Percentiles rank a stretch among this genome's conserved stretches.
phyloP scores from a whole-genome alignment of 2,113 vertebrate species.

The Apodemus sylvaticus region DNA sequence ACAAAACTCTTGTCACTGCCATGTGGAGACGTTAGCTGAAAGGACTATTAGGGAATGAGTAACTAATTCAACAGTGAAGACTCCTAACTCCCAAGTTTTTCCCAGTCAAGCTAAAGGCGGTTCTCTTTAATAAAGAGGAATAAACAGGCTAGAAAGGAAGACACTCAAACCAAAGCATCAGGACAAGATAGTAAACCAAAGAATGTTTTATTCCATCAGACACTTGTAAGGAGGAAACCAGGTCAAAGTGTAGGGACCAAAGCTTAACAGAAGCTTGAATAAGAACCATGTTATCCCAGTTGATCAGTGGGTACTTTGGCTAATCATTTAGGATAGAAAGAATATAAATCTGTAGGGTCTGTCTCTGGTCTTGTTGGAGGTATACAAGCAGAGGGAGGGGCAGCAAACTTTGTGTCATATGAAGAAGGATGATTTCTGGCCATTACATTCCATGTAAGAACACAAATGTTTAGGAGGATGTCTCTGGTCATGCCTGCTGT shows the following conservation, averaged over 20 bases:
- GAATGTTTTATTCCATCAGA: neutral
- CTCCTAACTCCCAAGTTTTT: neutral
- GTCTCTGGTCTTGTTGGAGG: neutral
- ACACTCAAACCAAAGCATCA: neutral
- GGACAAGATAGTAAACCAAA: accelerated
- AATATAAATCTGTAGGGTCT: neutral
- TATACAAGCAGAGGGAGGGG: neutral
- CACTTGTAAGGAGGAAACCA: neutral
- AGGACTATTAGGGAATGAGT: neutral
- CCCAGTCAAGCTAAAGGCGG: neutral
- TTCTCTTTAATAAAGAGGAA: neutral
- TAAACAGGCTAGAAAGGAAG: neutral
- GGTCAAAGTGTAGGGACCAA: neutral
- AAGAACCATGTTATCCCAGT: neutral
- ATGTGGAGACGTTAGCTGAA: neutral
- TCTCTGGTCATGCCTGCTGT: neutral
- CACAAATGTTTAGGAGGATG: neutral
- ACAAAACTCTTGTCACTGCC: neutral
- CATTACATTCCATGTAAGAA: neutral
- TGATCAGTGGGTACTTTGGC: neutral
- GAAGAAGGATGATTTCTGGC: neutral
- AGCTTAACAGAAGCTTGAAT: neutral
- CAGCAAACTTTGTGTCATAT: neutral
- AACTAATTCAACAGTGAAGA: too few relatives aligned
- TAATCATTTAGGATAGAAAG: neutral